Conservation (phyloP, 2,797 vertebrate species). For the Sylvia borin region DNA sequence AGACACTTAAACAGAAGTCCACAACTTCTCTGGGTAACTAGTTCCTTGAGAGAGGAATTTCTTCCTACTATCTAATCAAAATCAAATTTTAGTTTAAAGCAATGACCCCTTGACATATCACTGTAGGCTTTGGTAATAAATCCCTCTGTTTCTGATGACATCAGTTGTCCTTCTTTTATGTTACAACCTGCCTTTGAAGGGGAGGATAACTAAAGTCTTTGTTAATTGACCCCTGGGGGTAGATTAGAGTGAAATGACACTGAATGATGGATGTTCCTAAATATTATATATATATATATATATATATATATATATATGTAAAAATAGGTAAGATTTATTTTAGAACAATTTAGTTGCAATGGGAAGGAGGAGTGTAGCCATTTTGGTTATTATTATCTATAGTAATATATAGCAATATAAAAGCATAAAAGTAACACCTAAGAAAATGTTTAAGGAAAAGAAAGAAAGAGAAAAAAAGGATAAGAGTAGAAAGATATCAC, state of each 20-base stretch:
- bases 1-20: background rate
- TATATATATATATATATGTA: too few species aligned
- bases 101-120: background rate
- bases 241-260: background rate
- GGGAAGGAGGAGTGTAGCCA: background rate
- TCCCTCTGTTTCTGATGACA: background rate
- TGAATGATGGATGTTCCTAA: background rate
- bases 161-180: background rate
- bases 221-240: background rate
- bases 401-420: background rate
- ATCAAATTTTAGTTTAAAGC: background rate
- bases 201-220: background rate
- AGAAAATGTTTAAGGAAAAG: background rate
- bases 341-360: background rate
- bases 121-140: background rate
- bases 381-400: background rate
- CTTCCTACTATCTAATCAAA: background rate
- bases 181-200: fast-evolving
- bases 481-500: background rate
- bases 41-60: background rate
- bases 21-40: background rate
- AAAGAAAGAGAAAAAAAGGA: background rate
- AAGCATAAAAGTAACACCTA: background rate
- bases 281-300: too few species aligned
- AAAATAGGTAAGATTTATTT: background rate